Conservation (phyloP, 2,888 invertebrate genomes). For the Epistrophella euchroma region DNA sequence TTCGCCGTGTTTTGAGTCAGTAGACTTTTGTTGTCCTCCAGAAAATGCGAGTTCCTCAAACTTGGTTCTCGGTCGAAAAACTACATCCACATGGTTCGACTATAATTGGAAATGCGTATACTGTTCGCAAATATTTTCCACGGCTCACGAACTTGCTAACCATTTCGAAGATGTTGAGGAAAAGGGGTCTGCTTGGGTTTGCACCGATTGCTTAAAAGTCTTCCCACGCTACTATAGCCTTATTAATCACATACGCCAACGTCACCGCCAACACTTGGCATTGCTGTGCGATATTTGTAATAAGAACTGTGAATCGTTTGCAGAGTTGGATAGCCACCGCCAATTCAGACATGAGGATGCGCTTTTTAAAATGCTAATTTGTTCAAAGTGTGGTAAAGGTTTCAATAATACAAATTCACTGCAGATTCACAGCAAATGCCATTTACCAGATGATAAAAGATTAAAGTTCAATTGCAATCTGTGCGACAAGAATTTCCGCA, state of each 20-base stretch:
- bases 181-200: slow-evolving; percentile 74
- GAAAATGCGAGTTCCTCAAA: not conserved
- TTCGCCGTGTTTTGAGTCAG: not conserved
- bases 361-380: slow-evolving; percentile 71
- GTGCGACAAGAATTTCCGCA: slow-evolving; percentile 77
- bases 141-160: slow-evolving; percentile 32
- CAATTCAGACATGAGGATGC: slow-evolving; percentile 19
- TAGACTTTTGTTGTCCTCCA: not conserved
- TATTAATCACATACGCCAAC: slow-evolving; percentile 79
- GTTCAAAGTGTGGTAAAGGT: slow-evolving; percentile 78
- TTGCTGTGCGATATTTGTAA: slow-evolving; percentile 78
- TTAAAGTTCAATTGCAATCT: slow-evolving; percentile 67
- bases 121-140: slow-evolving; percentile 44
- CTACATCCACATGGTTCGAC: slow-evolving; percentile 62
- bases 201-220: slow-evolving; percentile 78
- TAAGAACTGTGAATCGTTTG: slow-evolving; percentile 53
- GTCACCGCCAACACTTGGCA: slow-evolving; percentile 77
- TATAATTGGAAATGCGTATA: slow-evolving; percentile 76
- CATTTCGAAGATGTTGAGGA: slow-evolving; percentile 62
- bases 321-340: slow-evolving; percentile 76
- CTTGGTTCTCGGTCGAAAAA: not conserved
- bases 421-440: slow-evolving; percentile 77
- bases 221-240: slow-evolving; percentile 78
- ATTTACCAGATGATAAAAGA: slow-evolving; percentile 68
- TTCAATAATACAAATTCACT: slow-evolving; percentile 76